These are phyloP conservation scores for Molanna angustata DNA, from an alignment of 2,888 invertebrate genomes.

Conservation along the genomic window DNA sequence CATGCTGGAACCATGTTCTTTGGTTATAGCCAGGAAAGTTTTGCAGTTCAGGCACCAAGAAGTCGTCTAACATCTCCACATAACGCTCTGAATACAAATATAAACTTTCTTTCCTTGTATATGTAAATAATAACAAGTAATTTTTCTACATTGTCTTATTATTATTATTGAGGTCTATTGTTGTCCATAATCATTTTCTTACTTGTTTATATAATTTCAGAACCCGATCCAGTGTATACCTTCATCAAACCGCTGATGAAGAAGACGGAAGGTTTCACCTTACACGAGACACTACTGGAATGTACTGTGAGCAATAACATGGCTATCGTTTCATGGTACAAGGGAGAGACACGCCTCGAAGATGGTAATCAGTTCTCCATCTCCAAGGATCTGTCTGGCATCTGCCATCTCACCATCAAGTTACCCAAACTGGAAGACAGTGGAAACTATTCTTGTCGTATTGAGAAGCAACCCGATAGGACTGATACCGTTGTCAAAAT, in stretches of 20 bases:
- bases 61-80: too few species aligned
- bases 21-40: too few species aligned
- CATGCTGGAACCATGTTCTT: too few species aligned
- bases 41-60: too few species aligned
- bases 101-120: too few species aligned
- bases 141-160: too few species aligned
- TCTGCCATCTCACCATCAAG: slow-evolving; percentile 84
- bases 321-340: slow-evolving; percentile 93
- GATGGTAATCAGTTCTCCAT: slow-evolving; percentile 82
- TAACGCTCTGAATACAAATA: too few species aligned
- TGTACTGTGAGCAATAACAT: slow-evolving; percentile 92
- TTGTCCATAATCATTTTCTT: too few species aligned
- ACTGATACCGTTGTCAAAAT: slow-evolving; percentile 80
- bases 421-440: slow-evolving; percentile 79
- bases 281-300: slow-evolving; percentile 87
- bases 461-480: slow-evolving; percentile 85
- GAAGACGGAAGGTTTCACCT: slow-evolving; percentile 83
- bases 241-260: slow-evolving; percentile 91
- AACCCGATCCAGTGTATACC: slow-evolving; percentile 90
- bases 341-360: slow-evolving; percentile 75
- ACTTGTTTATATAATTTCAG: too few species aligned
- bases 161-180: too few species aligned
- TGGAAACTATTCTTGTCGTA: slow-evolving; percentile 85
- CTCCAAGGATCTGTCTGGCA: slow-evolving; percentile 89
- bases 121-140: too few species aligned